Evolutionary conservation across 2,888 invertebrate genomes (phyloP).

Genomic region (Kryphioiulus occultus): DNA sequence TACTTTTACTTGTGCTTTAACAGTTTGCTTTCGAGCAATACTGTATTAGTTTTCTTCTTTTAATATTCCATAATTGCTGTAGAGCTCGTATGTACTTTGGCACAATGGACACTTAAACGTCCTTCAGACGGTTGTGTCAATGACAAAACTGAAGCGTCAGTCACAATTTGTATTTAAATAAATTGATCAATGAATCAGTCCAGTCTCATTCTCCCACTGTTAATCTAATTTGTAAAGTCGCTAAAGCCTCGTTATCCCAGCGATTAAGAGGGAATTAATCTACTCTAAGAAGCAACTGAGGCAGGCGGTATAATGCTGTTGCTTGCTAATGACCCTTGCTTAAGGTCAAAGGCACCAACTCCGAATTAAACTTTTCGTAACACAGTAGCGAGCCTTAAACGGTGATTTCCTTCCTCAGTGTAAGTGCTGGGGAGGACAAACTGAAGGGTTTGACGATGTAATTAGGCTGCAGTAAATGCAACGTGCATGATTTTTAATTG

Average conservation of each 20-base stretch:
- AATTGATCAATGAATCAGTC: neutral
- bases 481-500: neutral
- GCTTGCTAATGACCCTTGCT: neutral
- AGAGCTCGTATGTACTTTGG: neutral
- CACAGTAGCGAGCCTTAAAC: neutral
- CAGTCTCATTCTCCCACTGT: neutral
- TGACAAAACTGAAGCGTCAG: neutral
- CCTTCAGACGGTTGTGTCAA: neutral
- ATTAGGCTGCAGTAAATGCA: neutral
- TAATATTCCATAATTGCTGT: neutral
- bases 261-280: neutral
- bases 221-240: neutral
- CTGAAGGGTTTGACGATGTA: neutral
- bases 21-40: neutral
- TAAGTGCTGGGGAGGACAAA: neutral
- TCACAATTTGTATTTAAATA: constrained; percentile 24
- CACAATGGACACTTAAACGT: neutral
- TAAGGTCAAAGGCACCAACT: neutral
- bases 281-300: neutral
- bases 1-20: neutral
- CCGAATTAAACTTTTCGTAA: neutral
- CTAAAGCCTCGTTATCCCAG: neutral
- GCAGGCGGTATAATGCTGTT: neutral
- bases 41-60: neutral
- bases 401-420: neutral